These are phyloP conservation scores for Tiaroga cobitis DNA, from an alignment of 2,797 vertebrate species.

Conservation along the genomic window DNA sequence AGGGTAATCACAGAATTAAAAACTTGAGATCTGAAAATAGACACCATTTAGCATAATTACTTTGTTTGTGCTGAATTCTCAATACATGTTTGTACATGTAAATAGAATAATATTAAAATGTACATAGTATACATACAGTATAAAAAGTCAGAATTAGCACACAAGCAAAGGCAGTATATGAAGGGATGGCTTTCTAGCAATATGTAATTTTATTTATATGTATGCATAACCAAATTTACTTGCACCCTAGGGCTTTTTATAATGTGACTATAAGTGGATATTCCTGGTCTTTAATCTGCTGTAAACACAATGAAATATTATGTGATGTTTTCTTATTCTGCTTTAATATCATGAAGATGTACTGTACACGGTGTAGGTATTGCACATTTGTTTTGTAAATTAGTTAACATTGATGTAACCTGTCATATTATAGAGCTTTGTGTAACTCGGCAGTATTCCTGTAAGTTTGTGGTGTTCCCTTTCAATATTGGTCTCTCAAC, in stretches of 20 bases:
- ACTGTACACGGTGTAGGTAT: not conserved
- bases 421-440: conserved; percentile 2
- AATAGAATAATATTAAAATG: conserved; percentile 6
- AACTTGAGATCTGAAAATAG: not conserved
- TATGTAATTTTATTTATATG: not conserved
- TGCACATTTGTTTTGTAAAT: not conserved
- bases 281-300: not conserved
- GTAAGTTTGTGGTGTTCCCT: not conserved
- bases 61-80: not conserved
- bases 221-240: not conserved
- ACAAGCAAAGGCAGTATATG: not conserved
- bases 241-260: not conserved
- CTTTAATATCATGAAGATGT: not conserved
- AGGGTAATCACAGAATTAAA: not conserved
- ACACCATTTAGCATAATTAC: not conserved
- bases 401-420: not conserved
- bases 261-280: not conserved
- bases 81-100: not conserved
- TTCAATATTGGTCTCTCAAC: not conserved
- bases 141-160: not conserved
- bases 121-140: not conserved
- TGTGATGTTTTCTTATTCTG: not conserved
- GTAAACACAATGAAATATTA: not conserved
- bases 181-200: not conserved
- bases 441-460: not conserved